phyloP scores from a whole-genome alignment of 1,140 invertebrate genomes.

The Ceratosolen solmsi region DNA sequence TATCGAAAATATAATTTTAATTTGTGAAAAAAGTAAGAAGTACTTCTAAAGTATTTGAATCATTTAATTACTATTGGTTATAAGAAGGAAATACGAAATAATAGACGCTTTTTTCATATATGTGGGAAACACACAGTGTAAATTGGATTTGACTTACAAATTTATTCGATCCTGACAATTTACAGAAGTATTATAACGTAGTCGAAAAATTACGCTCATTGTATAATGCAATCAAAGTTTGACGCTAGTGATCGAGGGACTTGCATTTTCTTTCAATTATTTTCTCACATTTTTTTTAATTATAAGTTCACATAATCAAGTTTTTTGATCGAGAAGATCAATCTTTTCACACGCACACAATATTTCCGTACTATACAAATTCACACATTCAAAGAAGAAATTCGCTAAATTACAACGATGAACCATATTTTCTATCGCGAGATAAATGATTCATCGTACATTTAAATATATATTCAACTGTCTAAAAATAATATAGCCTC shows the following conservation, averaged over 20 bases:
- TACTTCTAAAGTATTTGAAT: too few relatives aligned
- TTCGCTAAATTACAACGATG: conserved; percentile 41
- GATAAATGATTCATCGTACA: conserved; percentile 38
- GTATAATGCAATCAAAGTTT: conserved; percentile 42
- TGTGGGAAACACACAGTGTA: conserved; percentile 46
- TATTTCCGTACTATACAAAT: conserved; percentile 33
- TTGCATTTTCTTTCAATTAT: background rate
- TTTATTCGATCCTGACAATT: conserved; percentile 51
- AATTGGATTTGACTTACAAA: conserved; percentile 51
- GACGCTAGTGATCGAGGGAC: conserved; percentile 36
- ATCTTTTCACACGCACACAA: conserved; percentile 22
- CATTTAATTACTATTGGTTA: conserved; percentile 33
- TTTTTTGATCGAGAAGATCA: background rate
- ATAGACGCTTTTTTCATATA: conserved; percentile 25
- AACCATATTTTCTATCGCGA: conserved; percentile 29
- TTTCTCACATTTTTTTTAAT: background rate
- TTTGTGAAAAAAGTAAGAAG: too few relatives aligned
- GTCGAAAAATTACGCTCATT: conserved; percentile 51
- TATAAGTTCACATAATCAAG: conserved; percentile 32
- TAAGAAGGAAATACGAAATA: conserved; percentile 45
- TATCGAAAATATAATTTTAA: too few relatives aligned
- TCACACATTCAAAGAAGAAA: conserved; percentile 45
- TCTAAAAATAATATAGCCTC: conserved; percentile 41
- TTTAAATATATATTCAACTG: conserved; percentile 48
- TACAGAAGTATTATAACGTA: conserved; percentile 48